phyloP scores from a whole-genome alignment of 2,113 vertebrate species.

The Leptobrachium ailaonicum region DNA sequence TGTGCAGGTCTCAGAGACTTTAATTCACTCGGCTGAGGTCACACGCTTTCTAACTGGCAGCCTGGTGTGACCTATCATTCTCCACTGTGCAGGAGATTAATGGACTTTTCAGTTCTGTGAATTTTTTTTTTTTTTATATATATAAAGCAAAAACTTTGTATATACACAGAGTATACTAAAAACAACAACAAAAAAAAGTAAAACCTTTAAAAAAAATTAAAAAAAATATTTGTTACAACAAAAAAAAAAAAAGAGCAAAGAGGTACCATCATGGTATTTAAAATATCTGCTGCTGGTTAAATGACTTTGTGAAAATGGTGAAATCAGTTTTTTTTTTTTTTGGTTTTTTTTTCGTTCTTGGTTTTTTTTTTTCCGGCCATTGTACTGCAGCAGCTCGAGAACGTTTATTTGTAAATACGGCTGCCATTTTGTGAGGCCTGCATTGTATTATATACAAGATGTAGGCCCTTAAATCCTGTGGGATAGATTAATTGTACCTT shows the following conservation, averaged over 20 bases:
- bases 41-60: constrained; percentile 59
- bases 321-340: too few species aligned
- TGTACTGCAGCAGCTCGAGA: constrained; percentile 85
- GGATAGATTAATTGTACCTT: constrained; percentile 82
- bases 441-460: constrained; percentile 94
- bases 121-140: constrained; percentile 60
- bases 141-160: constrained; percentile 86
- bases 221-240: constrained; percentile 82
- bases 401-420: constrained; percentile 94
- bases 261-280: constrained; percentile 93
- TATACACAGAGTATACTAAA: constrained; percentile 91
- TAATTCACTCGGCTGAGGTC: constrained; percentile 57
- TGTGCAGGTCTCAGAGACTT: constrained; percentile 66
- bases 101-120: constrained; percentile 80
- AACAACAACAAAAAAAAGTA: constrained; percentile 69
- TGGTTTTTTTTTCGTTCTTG: constrained; percentile 58
- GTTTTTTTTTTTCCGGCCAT: constrained; percentile 70
- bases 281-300: constrained; percentile 86
- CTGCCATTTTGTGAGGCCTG: constrained; percentile 83
- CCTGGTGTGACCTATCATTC: constrained; percentile 71
- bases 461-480: constrained; percentile 83
- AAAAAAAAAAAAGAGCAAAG: constrained; percentile 80
- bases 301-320: constrained; percentile 68
- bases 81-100: constrained; percentile 67
- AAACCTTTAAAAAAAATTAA: constrained; percentile 66